These are phyloP conservation scores for Amphiprion percula DNA, from an alignment of 2,113 vertebrate species.

Conservation along the genomic window DNA sequence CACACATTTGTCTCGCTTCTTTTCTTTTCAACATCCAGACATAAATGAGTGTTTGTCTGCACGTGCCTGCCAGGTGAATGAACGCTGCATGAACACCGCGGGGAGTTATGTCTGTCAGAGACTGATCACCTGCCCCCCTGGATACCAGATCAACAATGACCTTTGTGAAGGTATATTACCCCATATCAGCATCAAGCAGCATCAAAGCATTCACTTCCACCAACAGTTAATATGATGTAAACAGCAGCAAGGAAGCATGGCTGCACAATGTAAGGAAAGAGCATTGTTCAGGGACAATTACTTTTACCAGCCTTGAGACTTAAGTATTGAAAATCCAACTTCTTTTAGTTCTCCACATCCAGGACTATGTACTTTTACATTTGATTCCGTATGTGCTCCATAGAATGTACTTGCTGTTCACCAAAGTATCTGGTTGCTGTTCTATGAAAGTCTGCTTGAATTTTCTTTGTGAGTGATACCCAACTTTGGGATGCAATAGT, in stretches of 20 bases:
- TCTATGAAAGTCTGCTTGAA: constrained; percentile 14
- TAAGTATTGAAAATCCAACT: not conserved
- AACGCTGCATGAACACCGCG: constrained; percentile 89
- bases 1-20: constrained; percentile 22
- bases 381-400: constrained; percentile 17
- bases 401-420: not conserved
- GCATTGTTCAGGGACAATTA: constrained; percentile 52
- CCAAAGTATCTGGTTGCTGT: constrained; percentile 17
- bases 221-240: constrained; percentile 21
- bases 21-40: constrained; percentile 80
- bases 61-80: constrained; percentile 86
- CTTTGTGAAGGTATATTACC: constrained; percentile 87
- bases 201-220: constrained; percentile 21
- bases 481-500: constrained; percentile 39
- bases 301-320: constrained; percentile 11
- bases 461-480: constrained; percentile 34
- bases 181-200: constrained; percentile 29
- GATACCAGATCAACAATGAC: constrained; percentile 83
- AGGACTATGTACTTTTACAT: constrained; percentile 36
- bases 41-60: constrained; percentile 91
- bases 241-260: constrained; percentile 7
- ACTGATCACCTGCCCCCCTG: constrained; percentile 86
- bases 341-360: not conserved
- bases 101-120: constrained; percentile 90
- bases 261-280: constrained; percentile 47